Percentiles rank a stretch among this genome's conserved stretches.
phyloP scores from a whole-genome alignment of 2,888 invertebrate species.

The Drosophila acutilabella region DNA sequence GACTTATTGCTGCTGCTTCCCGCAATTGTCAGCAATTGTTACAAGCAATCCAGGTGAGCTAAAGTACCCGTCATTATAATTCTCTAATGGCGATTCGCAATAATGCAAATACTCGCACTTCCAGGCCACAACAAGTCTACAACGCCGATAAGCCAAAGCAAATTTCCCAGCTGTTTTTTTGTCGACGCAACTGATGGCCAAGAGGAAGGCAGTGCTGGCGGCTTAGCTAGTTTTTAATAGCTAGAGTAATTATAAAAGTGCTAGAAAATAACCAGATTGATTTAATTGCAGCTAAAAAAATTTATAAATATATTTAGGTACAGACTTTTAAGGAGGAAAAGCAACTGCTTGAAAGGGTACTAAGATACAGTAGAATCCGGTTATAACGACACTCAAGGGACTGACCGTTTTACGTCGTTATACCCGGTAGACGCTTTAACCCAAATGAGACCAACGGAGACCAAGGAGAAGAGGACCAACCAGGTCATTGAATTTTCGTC shows the following conservation, averaged over 20 bases:
- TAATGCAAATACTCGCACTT: conserved; percentile 70
- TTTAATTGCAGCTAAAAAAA: too few relatives aligned
- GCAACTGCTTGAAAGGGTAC: too few relatives aligned
- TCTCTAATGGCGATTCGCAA: conserved; percentile 61
- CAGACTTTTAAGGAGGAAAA: too few relatives aligned
- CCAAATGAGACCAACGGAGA: too few relatives aligned
- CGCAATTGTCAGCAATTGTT: conserved; percentile 27
- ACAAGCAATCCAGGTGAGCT: conserved; percentile 43
- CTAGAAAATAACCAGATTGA: too few relatives aligned
- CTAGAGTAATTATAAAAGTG: neutral
- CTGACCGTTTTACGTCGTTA: too few relatives aligned
- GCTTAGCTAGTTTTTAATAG: neutral
- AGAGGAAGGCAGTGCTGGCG: neutral
- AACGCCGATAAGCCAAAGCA: conserved; percentile 57
- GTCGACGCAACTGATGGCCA: conserved; percentile 26
- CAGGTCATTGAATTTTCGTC: too few relatives aligned
- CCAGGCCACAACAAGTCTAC: conserved; percentile 28
- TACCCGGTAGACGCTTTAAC: too few relatives aligned
- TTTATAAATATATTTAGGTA: too few relatives aligned
- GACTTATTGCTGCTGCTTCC: conserved; percentile 10
- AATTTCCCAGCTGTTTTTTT: conserved; percentile 46
- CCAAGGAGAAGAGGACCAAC: too few relatives aligned
- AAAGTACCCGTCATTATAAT: conserved; percentile 70
- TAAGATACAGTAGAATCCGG: too few relatives aligned
- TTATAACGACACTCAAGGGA: too few relatives aligned